These are phyloP conservation scores for Chouioia cunea DNA, from an alignment of 2,888 invertebrate species.

Conservation along the genomic window DNA sequence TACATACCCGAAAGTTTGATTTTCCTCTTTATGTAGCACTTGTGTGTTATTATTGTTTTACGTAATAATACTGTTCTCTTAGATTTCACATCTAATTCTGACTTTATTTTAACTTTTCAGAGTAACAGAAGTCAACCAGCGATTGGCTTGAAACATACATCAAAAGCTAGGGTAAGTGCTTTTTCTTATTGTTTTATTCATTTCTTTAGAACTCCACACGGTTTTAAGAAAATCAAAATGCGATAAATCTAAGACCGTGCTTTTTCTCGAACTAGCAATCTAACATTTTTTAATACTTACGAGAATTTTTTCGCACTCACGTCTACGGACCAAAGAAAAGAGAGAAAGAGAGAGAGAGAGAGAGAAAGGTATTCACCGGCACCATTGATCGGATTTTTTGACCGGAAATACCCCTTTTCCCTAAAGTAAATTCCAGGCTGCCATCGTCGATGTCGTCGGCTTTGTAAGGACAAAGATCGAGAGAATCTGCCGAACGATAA, in stretches of 20 bases:
- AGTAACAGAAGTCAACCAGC: slow-evolving; percentile 79
- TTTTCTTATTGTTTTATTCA: slow-evolving; percentile 7
- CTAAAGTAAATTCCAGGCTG: slow-evolving; percentile 35
- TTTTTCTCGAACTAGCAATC: no score
- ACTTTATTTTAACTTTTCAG: slow-evolving; percentile 68
- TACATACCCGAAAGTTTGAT: no score
- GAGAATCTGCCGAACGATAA: slow-evolving; percentile 3
- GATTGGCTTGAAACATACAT: slow-evolving; percentile 77
- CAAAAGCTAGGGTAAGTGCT: slow-evolving; percentile 76
- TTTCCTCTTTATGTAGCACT: not conserved
- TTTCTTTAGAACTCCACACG: not conserved
- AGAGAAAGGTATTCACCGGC: slow-evolving; percentile 22
- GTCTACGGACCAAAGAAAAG: not conserved
- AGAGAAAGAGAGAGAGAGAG: not conserved
- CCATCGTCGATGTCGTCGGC: slow-evolving; percentile 20
- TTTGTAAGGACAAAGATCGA: slow-evolving; percentile 21
- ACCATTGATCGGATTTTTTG: slow-evolving; percentile 39
- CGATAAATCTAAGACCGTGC: slow-evolving; percentile 14
- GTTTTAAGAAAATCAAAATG: not conserved
- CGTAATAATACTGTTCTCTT: not conserved
- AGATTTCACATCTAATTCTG: not conserved
- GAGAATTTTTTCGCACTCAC: slow-evolving; percentile 7
- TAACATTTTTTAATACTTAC: no score
- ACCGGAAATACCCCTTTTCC: slow-evolving; percentile 33
- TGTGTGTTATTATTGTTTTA: not conserved